phyloP scores from a whole-genome alignment of 2,888 invertebrate species.

The Thecocarcelia acutangulata region DNA sequence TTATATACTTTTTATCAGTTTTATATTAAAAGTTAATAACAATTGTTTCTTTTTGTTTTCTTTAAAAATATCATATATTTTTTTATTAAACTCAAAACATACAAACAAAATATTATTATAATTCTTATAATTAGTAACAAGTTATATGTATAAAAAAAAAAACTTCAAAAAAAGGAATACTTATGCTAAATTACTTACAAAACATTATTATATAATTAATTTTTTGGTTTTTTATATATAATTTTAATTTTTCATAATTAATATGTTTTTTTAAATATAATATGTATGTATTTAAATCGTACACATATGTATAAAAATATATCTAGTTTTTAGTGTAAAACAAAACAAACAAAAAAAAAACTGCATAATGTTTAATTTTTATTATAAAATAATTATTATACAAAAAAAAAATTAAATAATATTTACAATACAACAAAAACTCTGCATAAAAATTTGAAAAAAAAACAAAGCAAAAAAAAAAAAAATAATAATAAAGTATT shows the following conservation, averaged over 20 bases:
- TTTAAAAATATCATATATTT: neutral
- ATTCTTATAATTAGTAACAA: conserved; percentile 51
- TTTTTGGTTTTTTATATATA: conserved; percentile 46
- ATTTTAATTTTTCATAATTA: conserved; percentile 53
- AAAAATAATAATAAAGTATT: conserved; percentile 65
- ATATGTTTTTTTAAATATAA: conserved; percentile 33
- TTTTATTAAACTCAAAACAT: conserved; percentile 8
- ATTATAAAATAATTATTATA: conserved; percentile 68
- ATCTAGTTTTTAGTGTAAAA: conserved; percentile 57
- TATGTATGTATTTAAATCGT: conserved; percentile 6
- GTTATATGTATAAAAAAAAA: conserved; percentile 38
- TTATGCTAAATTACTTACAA: conserved; percentile 42
- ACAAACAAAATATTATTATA: conserved; percentile 31
- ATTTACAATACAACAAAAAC: conserved; percentile 66
- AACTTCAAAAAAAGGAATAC: conserved; percentile 26
- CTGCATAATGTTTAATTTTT: conserved; percentile 70
- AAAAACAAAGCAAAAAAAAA: conserved; percentile 32
- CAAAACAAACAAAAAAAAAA: conserved; percentile 69
- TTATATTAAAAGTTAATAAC: neutral
- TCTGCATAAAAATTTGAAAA: conserved; percentile 61
- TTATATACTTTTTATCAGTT: conserved; percentile 2
- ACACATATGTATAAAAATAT: conserved; percentile 16
- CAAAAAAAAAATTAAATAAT: conserved; percentile 58
- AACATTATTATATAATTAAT: conserved; percentile 52
- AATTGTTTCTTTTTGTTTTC: neutral